Evolutionary conservation across 2,797 vertebrate species (phyloP), one percentile per base, ranked within the genome.

Genomic region (Kryptolebias ocellatus): DNA sequence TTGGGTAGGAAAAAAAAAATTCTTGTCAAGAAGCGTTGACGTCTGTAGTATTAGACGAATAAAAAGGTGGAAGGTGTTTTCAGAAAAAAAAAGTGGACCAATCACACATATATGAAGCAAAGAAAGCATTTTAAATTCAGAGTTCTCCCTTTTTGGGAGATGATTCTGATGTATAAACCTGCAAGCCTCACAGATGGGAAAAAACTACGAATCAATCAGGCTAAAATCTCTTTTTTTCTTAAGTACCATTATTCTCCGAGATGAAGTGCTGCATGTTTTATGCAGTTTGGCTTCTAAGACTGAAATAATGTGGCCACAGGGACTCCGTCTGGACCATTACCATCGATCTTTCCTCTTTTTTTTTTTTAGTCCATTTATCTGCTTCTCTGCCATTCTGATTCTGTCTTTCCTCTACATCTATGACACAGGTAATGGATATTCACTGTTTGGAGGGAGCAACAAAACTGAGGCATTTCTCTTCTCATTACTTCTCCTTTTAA

Each of bases 381-480:
- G 20, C 61, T 59, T 76, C 58, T 71, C 57, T 73, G 42, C 45
- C 34, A 44, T 46, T 64, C 44, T 53, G 53, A 39, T 24, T 64
- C 52, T 45, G 51, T 70, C 68, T 66, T 54, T 46, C 34, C 58
- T 34, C 27, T 55, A 17, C 70, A 67, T 76, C 64, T 53, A 60
- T 73, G 56, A 66, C 64, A 60, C 70, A 68, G 24, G 65, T 78
- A 83, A 82, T 79, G 64, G 70, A 72, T 74, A 53, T 55, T 34
- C 53, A 24, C 53, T 63, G 58, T 87, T 74, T 72, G 60, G 57
- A 70, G 39, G 11, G 45, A 71, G 70, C 17, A 4, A 17, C 53
- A 64, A 77, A 85, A 85, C 75, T 63, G 52, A 81, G 55, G 37
- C 18, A 68, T 83, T 86, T 82, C 68, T 69, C 52, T 53, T 50